Base-by-base conservation (phyloP, 2,113 vertebrate genomes). In the Sterrhoptilus dennistouni region DNA sequence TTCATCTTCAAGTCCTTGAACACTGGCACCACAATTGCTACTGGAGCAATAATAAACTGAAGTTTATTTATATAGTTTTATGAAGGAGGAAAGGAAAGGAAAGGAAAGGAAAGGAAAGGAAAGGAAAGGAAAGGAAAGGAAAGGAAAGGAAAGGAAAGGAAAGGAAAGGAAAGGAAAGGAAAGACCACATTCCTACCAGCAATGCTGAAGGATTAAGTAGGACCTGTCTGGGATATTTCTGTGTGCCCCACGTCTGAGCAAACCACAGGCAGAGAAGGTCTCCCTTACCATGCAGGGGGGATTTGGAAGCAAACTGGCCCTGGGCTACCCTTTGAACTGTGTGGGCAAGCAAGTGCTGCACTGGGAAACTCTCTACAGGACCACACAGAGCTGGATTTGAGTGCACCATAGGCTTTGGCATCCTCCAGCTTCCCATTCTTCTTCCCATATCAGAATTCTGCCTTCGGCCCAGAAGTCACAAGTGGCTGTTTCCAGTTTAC, bases 81-180 rank as follows among this genome's bases (percentile, higher is more conserved):
- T 31, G 42, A 17, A 54, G 33, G 11, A 38, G 38, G 38, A 38
- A 11, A 38, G 38, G 38, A 38, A 38, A 38, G 38, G 38, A 38
- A 81, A 77, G 19, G 14, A 88, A 38, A 38, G 38, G 38, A 38
- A 38, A 38, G 38, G 38, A 38, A 38, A 38, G 38, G 38, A 38
- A 38, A 38, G 38, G 38, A 38, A 38, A 38, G 38, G 38, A 38
- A 38, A 38, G 38, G 38, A 38, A 38, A 38, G 38, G 38, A 38
- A 38, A 38, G 38, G 38, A 38, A 38, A 38, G 38, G 38, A 38
- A 84, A 77, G 19, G 14, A 88, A 56, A 33, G 38, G 38, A 12
- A 11, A 18, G 10, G 11, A 45, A 29, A 7, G 11, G 17, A 7
- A 33, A 27, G 0, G 7, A 18, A 7, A 27, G 21, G 0, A n/a